phyloP scores from a whole-genome alignment of 2,113 vertebrate genomes.

The Cacatua alba region DNA sequence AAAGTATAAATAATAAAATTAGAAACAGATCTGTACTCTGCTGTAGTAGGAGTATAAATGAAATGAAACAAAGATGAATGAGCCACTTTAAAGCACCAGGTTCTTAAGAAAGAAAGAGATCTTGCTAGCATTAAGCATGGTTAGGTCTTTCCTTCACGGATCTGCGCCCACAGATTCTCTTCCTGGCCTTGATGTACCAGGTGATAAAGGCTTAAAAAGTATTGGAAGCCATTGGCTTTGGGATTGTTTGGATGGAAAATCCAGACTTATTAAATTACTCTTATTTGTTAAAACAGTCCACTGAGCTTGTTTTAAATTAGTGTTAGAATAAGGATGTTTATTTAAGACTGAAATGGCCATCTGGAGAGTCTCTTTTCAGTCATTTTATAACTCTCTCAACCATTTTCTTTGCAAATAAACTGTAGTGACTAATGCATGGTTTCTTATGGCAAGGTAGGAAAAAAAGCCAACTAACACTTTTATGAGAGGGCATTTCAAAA shows the following conservation, averaged over 20 bases:
- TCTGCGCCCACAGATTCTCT: neutral
- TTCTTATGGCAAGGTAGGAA: neutral
- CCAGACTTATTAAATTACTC: slow-evolving; percentile 28
- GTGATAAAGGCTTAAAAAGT: slow-evolving; percentile 6
- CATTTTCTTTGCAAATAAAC: slow-evolving; percentile 64
- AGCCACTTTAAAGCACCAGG: neutral
- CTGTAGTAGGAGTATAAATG: neutral
- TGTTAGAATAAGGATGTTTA: slow-evolving; percentile 56
- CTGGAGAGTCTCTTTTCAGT: slow-evolving; percentile 57
- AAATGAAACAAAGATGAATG: neutral
- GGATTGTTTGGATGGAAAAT: slow-evolving; percentile 23
- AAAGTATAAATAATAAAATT: neutral
- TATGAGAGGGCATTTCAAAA: neutral
- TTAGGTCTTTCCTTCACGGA: neutral
- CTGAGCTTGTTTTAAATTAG: slow-evolving; percentile 50
- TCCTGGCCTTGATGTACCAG: neutral
- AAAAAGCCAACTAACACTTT: slow-evolving; percentile 5
- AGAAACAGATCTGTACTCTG: neutral
- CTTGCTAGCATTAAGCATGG: neutral
- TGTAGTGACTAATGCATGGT: slow-evolving; percentile 40
- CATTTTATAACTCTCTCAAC: slow-evolving; percentile 52
- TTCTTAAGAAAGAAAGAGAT: neutral
- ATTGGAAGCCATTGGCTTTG: neutral
- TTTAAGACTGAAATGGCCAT: slow-evolving; percentile 50
- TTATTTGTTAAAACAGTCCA: neutral